Base-by-base conservation (phyloP, 2,888 invertebrate genomes). In the Mythimna ferrago region DNA sequence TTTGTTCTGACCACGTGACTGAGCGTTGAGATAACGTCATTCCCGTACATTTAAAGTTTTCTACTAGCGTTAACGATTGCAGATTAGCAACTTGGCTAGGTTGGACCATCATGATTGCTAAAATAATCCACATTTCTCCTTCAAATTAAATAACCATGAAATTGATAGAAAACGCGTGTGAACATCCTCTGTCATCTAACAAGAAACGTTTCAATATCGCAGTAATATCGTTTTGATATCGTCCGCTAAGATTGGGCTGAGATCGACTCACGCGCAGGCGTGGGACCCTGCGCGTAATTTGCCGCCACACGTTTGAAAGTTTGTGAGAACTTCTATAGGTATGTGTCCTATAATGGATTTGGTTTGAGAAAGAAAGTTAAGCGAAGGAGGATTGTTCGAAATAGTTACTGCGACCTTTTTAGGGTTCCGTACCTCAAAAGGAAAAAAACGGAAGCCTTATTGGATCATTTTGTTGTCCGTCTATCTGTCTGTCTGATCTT, bases 261-360 rank as follows among this genome's bases (percentile, higher is more conserved):
- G 88, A 92, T 92, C 89, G 88, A 82, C 80, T 89, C 88, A 91
- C 92, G 91, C 76, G 84, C 83, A 79, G 79, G 79, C 87, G 87
- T 86, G 87, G 76, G 87, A 86, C 75, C 53, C 69, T n/a, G 32
- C 71, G 75, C 84, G 82, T 84, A 85, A 88, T 87, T 87, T 84
- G 82, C 85, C 75, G 78, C 78, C 81, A 77, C 75, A 81, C 81
- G 80, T 83, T 84, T 83, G 73, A 79, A 82, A 78, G 79, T 85
- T 78, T 80, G 83, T 86, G 85, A 83, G 83, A 86, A 81, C 73
- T 70, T 69, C 38, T 51, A 54, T 68, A 71, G 63, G 58, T 63
- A 48, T 70, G 62, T 67, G 74, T 76, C 77, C 81, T 75, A 74
- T 63, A 80, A 80, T 76, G 38, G 51, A 58, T 80, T 67, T 76